These are phyloP conservation scores for Germaria angustata DNA, from an alignment of 2,888 invertebrate genomes.

Conservation along the genomic window DNA sequence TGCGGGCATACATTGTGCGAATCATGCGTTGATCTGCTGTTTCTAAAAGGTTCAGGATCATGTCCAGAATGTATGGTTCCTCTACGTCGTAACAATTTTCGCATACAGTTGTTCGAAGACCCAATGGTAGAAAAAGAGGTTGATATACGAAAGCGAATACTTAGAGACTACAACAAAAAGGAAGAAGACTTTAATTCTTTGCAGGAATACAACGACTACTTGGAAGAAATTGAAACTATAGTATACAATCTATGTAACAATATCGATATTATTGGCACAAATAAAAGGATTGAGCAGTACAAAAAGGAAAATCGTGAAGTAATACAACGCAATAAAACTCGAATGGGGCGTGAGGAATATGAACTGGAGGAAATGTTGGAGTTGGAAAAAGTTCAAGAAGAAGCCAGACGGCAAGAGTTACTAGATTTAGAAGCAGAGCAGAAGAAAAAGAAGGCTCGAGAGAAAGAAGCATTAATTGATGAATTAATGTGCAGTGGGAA, in stretches of 20 bases:
- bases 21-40: constrained; percentile 97
- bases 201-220: constrained; percentile 95
- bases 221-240: constrained; percentile 96
- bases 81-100: constrained; percentile 92
- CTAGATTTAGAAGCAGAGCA: constrained; percentile 84
- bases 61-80: constrained; percentile 97
- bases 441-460: constrained; percentile 90
- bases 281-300: constrained; percentile 93
- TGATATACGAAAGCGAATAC: constrained; percentile 92
- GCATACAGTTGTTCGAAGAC: constrained; percentile 98
- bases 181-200: constrained; percentile 94
- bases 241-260: constrained; percentile 94
- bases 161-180: constrained; percentile 95
- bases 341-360: constrained; percentile 89
- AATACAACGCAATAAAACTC: constrained; percentile 89
- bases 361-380: constrained; percentile 92
- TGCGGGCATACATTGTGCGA: constrained; percentile 99
- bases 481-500: constrained; percentile 96
- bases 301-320: constrained; percentile 93
- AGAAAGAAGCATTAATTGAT: constrained; percentile 95
- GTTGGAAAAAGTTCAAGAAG: constrained; percentile 89
- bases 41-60: constrained; percentile 96
- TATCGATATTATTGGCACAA: constrained; percentile 92
- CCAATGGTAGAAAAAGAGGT: constrained; percentile 98
- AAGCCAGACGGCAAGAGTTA: constrained; percentile 86